phyloP scores from a whole-genome alignment of 2,113 vertebrate species.

The Psophia crepitans region DNA sequence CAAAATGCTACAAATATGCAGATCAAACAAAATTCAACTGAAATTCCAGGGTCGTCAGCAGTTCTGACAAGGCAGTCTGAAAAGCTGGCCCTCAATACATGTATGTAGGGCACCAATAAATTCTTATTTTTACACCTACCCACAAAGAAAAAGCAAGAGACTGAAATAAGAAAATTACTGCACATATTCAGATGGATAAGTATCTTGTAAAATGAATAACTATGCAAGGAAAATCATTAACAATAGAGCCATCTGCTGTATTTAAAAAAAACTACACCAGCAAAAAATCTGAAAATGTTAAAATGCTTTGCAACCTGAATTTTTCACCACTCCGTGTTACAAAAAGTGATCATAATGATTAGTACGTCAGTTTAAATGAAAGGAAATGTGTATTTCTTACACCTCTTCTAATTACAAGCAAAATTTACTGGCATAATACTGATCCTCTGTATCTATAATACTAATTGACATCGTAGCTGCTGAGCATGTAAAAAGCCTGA shows the following conservation, averaged over 20 bases:
- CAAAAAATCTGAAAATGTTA: neutral
- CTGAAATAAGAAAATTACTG: neutral
- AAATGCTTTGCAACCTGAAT: neutral
- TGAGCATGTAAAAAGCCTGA: neutral
- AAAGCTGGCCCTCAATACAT: neutral
- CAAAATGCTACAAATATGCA: neutral
- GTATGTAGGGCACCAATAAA: neutral
- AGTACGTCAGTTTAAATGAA: neutral
- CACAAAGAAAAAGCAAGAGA: conserved; percentile 1
- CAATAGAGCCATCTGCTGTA: conserved; percentile 79
- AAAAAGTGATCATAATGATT: neutral
- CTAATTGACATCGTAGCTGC: neutral
- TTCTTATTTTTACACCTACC: neutral
- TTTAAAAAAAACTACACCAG: conserved; percentile 57
- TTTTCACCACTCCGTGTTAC: neutral
- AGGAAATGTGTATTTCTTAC: neutral
- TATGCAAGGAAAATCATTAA: conserved; percentile 60
- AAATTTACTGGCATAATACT: neutral
- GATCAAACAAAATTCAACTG: neutral
- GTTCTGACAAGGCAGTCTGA: neutral
- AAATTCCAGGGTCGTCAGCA: neutral
- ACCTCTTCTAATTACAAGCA: conserved; percentile 5
- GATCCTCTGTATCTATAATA: neutral
- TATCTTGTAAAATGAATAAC: neutral
- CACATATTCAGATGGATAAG: neutral